Evolutionary conservation across 2,113 vertebrate species (phyloP), one percentile per base, ranked within the genome.

Genomic region (Paradoxurus hermaphroditus): DNA sequence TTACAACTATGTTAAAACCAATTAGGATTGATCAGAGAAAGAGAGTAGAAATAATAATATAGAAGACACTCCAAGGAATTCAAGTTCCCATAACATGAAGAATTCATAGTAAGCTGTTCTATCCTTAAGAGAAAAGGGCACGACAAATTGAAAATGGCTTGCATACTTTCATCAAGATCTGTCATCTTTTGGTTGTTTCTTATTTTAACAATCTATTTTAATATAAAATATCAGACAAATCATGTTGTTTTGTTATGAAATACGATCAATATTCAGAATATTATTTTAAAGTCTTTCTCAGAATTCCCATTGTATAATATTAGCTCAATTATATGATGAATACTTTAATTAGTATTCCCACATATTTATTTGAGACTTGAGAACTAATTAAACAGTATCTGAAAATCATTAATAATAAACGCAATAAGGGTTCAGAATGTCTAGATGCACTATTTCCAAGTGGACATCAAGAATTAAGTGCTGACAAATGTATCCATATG

Each of bases 21-120:
- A 98, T 98, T 98, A 97, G 89, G 97, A 98, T 98, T 97, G 97
- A 99, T 98, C 91, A 93, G 56, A 81, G 81, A 98, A 93, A 98
- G 34, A 86, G 5, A 90, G 65, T 67, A 79, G 56, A 96, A 94
- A 95, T 89, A 95, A 97, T 95, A 96, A 86, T 79, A 94, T 8
- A 81, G 83, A 91, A 97, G 97, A 94, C 36, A 90, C 92, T 86
- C 90, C 21, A 91, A 98, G 81, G 94, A 97, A 12, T 82, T 97
- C 78, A 95, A 89, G 10, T 93, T 97, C 91, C 51, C 46, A 79
- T 49, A 97, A 70, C 68, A 89, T 86, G 51, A 95, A 92, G 41
- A 94, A 95, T 94, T 93, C 86, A 81, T 91, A 96, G 97, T 81
- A 91, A 94, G 72, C 8, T 97, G 79, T 85, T 79, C 23, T 77